Conservation (phyloP, 2,113 vertebrate genomes). For the Cairina moschata region DNA sequence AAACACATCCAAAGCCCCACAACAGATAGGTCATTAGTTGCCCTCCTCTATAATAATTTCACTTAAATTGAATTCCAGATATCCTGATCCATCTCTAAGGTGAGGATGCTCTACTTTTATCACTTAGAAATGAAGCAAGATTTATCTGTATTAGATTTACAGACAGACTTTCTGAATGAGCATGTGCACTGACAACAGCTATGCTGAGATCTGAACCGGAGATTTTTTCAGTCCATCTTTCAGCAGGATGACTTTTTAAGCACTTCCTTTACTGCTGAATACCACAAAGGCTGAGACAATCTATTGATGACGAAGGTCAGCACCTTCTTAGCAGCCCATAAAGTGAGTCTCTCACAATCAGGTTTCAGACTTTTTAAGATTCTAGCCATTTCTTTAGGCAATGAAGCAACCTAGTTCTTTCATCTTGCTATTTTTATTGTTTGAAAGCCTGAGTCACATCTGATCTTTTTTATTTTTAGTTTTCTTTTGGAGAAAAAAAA, state of each 20-base stretch:
- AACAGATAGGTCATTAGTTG: slow-evolving; percentile 36
- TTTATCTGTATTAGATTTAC: slow-evolving; percentile 55
- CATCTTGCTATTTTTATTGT: slow-evolving; percentile 61
- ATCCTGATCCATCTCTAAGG: slow-evolving; percentile 37
- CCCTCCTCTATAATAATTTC: slow-evolving; percentile 33
- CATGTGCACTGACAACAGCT: background rate
- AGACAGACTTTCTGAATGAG: slow-evolving; percentile 50
- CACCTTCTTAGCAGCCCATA: slow-evolving; percentile 65
- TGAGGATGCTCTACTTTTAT: slow-evolving; percentile 44
- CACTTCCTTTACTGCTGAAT: slow-evolving; percentile 51
- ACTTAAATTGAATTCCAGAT: slow-evolving; percentile 42
- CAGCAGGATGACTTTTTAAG: slow-evolving; percentile 54
- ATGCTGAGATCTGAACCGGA: slow-evolving; percentile 39
- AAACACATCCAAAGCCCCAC: slow-evolving; percentile 6
- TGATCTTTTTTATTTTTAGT: slow-evolving; percentile 69
- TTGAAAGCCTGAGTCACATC: slow-evolving; percentile 65
- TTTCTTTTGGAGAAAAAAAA: slow-evolving; percentile 24
- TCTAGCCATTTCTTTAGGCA: slow-evolving; percentile 60
- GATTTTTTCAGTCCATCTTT: slow-evolving; percentile 70
- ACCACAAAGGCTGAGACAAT: slow-evolving; percentile 60
- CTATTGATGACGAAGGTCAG: slow-evolving; percentile 71
- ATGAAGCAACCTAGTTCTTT: slow-evolving; percentile 65
- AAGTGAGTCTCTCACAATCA: slow-evolving; percentile 51
- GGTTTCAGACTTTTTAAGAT: slow-evolving; percentile 60
- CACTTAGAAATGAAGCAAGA: slow-evolving; percentile 44